Conservation (phyloP, 2,888 invertebrate species). For the Lithophane semibrunnea region DNA sequence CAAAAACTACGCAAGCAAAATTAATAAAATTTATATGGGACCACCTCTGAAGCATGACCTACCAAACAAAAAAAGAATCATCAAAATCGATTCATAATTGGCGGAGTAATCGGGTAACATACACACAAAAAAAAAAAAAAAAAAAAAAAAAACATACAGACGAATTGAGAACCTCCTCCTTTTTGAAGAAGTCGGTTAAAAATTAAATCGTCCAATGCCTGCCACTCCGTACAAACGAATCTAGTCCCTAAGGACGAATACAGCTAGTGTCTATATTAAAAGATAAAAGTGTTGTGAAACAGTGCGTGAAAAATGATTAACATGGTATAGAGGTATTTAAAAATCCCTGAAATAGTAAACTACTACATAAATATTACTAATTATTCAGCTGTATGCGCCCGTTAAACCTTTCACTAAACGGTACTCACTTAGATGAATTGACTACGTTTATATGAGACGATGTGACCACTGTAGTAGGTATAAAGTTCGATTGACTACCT, state of each 20-base stretch:
- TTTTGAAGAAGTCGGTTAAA: too few relatives aligned
- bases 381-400: constrained; percentile 60
- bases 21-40: too few relatives aligned
- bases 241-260: constrained; percentile 58
- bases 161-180: too few relatives aligned
- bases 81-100: too few relatives aligned
- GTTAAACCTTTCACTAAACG: constrained; percentile 43
- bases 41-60: too few relatives aligned
- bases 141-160: too few relatives aligned
- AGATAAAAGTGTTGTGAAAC: constrained; percentile 43
- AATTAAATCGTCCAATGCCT: constrained; percentile 1
- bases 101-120: too few relatives aligned
- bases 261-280: constrained; percentile 58
- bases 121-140: too few relatives aligned
- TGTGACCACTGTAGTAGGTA: constrained; percentile 89
- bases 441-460: constrained; percentile 89
- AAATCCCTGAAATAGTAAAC: constrained; percentile 43
- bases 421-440: constrained; percentile 89
- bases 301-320: constrained; percentile 54
- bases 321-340: constrained; percentile 23
- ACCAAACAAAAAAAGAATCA: too few relatives aligned
- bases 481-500: constrained; percentile 89
- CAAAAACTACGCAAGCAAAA: too few relatives aligned
- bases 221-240: constrained; percentile 37
- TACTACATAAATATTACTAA: constrained; percentile 12